Base-by-base conservation (phyloP, 2,888 invertebrate genomes). In the Harpagoxenus sublaevis region DNA sequence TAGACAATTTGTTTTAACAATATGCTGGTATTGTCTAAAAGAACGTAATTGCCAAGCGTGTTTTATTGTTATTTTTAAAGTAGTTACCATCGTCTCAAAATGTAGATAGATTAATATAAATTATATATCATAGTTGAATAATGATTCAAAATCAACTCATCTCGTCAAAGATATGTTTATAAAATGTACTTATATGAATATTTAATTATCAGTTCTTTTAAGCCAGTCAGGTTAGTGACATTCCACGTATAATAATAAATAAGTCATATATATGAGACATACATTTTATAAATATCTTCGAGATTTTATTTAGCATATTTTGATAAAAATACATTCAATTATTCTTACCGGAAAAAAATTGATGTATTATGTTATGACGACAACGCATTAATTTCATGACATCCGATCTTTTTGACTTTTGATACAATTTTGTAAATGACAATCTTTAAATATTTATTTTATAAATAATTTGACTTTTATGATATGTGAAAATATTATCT, bases 151-250 rank as follows among this genome's bases (percentile, higher is more conserved):
- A 45, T 39, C 15, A 15, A 60, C 5, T 15, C 2, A 45, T 73
- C 55, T 73, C 55, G 23, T 45, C 78, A 78, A 78, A 78, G 78
- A 73, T 42, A 75, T 18, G 18, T 53, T 53, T 15, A 39, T 68
- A 55, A 68, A 55, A 45, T 39, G 10, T 66, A 66, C 2, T 23
- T 23, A 9, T 68, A 42, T 10, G 9, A 55, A 31, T 42, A 23
- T 73, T 73, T 31, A 60, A 57, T 31, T 42, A 31, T n/a, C 0
- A 55, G 39, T 28, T 18, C 2, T 78, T 2, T n/a, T 78, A 45
- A 3, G 15, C 2, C 31, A 35, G 23, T 66, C 39, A 77, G 8
- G 9, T 78, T 66, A 65, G 15, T 39, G 6, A 78, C 78, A 78
- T 78, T 78, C 68, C 68, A 45, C 1, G 6, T 15, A 66, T 1